Conservation (phyloP, 2,113 vertebrate species). For the Lophura nycthemera region DNA sequence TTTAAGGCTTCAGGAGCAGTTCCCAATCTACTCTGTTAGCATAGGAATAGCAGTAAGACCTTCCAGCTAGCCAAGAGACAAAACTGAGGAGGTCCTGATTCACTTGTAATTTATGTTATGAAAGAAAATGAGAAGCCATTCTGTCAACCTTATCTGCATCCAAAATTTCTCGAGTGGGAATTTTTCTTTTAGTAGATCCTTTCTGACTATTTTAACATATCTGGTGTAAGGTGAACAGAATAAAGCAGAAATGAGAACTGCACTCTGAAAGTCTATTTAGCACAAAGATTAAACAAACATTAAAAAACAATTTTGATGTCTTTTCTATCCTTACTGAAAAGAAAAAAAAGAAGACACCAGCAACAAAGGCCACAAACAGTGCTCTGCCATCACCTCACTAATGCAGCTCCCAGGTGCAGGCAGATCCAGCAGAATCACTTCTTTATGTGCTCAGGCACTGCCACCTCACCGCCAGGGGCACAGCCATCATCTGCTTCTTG, state of each 20-base stretch:
- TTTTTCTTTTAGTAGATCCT: neutral
- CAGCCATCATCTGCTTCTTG: neutral
- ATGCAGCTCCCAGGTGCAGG: neutral
- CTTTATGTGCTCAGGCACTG: neutral
- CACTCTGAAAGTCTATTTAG: neutral
- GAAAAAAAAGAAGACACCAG: neutral
- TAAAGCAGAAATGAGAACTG: neutral
- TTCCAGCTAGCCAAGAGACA: neutral
- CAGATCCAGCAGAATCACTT: neutral
- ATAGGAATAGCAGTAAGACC: neutral
- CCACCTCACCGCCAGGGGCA: neutral
- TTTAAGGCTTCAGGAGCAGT: neutral
- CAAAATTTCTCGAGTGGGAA: neutral
- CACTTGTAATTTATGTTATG: neutral
- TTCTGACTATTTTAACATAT: neutral
- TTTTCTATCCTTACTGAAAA: neutral
- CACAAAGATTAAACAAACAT: neutral
- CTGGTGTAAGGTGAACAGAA: neutral
- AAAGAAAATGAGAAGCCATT: neutral
- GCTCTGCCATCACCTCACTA: neutral
- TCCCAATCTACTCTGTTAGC: neutral
- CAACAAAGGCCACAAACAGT: neutral
- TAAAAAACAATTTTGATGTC: neutral
- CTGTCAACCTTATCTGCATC: neutral
- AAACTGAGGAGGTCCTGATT: neutral